Conservation (phyloP, 2,888 invertebrate genomes). For the Uloborus plumipes region DNA sequence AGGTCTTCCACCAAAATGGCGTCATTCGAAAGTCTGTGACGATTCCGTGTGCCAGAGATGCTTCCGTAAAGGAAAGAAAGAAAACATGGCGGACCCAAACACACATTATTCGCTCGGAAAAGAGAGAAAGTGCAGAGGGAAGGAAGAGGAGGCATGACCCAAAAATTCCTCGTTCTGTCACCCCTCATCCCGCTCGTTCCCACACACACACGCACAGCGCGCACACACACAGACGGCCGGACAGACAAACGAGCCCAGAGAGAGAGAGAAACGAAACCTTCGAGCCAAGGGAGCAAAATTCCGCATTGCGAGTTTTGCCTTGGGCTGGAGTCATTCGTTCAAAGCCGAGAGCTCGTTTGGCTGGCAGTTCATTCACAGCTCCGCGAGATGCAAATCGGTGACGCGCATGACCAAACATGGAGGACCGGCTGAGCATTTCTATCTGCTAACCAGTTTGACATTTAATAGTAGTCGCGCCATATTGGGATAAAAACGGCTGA, state of each 20-base stretch:
- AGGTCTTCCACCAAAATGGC: not conserved
- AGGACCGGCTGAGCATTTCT: too few relatives aligned
- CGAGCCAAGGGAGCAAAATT: conserved; percentile 14
- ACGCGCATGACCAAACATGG: too few relatives aligned
- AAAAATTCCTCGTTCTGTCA: conserved; percentile 9
- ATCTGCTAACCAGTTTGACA: too few relatives aligned
- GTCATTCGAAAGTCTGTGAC: not conserved
- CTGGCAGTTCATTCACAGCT: conserved; percentile 2
- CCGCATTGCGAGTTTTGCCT: conserved; percentile 12
- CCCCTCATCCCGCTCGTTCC: not conserved
- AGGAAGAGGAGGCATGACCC: conserved; percentile 28
- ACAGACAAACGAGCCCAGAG: conserved; percentile 31
- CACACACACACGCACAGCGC: conserved; percentile 22
- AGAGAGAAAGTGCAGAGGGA: conserved; percentile 7
- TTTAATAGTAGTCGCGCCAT: too few relatives aligned
- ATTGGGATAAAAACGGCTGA: too few relatives aligned
- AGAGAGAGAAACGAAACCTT: too few relatives aligned
- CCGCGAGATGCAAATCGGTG: not conserved
- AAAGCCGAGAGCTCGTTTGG: conserved; percentile 12
- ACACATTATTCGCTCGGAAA: conserved; percentile 5
- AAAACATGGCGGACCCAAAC: conserved; percentile 3
- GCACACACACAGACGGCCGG: conserved; percentile 4
- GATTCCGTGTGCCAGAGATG: too few relatives aligned
- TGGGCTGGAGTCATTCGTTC: not conserved
- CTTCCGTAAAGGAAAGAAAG: not conserved